Base-by-base conservation (phyloP, 2,113 vertebrate species). In the Pangasianodon hypophthalmus region DNA sequence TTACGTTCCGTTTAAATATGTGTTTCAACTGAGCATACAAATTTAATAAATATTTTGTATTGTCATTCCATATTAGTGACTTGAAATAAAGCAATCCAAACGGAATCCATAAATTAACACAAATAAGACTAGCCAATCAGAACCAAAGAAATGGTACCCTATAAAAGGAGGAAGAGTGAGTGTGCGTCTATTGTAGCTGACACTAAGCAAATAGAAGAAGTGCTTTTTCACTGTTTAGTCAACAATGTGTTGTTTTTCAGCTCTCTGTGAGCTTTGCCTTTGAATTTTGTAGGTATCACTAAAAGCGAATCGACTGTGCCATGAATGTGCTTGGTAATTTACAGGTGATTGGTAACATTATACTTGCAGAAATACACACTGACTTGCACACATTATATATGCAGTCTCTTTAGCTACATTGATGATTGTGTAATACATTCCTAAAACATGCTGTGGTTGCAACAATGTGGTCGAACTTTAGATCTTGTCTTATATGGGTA, bases 361-460 rank as follows among this genome's bases (percentile, higher is more conserved):
- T 21, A 4, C 1, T 10, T 82, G 8, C n/a, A 37, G 18, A 41
- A 85, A 5, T 9, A 48, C 29, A 67, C 19, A 89, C 77, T 80
- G 88, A 73, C 48, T 24, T 80, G 2, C 48, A 6, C 13, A 64
- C 26, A 6, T 82, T 50, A 88, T 86, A 88, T 85, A 85, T 90
- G 16, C 86, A 91, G 82, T 88, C 71, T 73, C 75, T 85, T 77
- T 19, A 56, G 67, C 84, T 79, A n/a, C 54, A 91, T 75, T 60
- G 48, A 62, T 29, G 13, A 88, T 90, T 91, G 87, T n/a, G 82
- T 60, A 88, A 90, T 60, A 71, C 16, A 62, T 88, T 91, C 88
- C 88, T 77, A 52, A 84, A 84, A 89, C 87, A 84, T 88, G 71
- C 54, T 80, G 85, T 62, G n/a, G 75, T 32, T 79, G 77, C 62